Percentiles rank a stretch among this genome's conserved stretches.
Conservation (phyloP, 2,113 vertebrate species). For the Myocastor coypus region DNA sequence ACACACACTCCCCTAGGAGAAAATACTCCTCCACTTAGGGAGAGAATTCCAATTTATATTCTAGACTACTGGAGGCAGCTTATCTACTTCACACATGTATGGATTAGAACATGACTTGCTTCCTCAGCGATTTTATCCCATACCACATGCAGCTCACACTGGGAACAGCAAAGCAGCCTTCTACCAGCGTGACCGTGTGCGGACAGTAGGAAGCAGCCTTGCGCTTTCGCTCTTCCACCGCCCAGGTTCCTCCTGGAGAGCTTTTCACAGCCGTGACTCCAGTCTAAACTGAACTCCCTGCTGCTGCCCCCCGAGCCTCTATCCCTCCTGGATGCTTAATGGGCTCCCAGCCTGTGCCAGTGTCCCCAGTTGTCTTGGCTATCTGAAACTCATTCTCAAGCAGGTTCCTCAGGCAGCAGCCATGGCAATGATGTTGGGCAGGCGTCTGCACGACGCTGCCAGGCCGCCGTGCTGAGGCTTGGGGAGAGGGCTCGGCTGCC, state of each 20-base stretch:
- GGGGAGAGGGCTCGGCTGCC: not conserved
- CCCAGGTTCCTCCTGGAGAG: not conserved
- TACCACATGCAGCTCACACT: not conserved
- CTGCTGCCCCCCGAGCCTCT: not conserved
- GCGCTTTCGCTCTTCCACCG: not conserved
- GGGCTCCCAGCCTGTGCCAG: not conserved
- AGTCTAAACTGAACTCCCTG: not conserved
- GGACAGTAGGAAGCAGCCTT: not conserved
- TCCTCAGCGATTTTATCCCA: not conserved
- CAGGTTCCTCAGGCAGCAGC: slow-evolving; percentile 1
- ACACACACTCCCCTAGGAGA: not conserved
- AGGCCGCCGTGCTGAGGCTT: not conserved
- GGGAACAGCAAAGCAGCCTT: not conserved
- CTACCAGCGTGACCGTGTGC: too few relatives aligned
- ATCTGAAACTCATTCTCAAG: slow-evolving; percentile 6
- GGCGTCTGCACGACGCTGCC: not conserved
- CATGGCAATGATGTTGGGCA: not conserved
- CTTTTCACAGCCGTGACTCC: not conserved
- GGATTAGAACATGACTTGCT: not conserved
- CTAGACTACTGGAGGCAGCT: not conserved
- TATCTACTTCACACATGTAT: not conserved
- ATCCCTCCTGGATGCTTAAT: not conserved
- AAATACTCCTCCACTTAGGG: not conserved
- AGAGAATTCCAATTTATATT: not conserved
- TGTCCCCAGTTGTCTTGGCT: not conserved